Evolutionary conservation across 2,113 vertebrate genomes (phyloP).

Genomic region (Mesocricetus auratus): DNA sequence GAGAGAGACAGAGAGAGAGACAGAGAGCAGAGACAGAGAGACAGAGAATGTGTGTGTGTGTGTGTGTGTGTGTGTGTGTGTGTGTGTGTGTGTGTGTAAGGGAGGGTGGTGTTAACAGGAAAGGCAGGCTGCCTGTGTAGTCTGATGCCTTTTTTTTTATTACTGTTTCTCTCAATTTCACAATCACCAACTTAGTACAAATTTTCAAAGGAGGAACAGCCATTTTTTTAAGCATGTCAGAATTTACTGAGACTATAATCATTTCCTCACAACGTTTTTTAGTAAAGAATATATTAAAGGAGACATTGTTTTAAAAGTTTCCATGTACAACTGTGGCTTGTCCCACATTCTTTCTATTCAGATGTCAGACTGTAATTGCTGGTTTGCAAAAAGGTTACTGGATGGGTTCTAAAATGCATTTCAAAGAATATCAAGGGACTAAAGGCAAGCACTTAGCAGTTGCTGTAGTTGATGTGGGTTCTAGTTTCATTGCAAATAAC

Average conservation of each 20-base stretch:
- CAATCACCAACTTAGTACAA: constrained; percentile 65
- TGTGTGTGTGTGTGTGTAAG: neutral
- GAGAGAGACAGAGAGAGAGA: too few species aligned
- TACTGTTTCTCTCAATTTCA: constrained; percentile 56
- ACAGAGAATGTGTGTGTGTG: too few species aligned
- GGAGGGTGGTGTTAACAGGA: neutral
- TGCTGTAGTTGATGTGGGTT: constrained; percentile 57
- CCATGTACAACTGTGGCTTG: constrained; percentile 72
- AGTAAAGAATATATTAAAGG: constrained; percentile 77
- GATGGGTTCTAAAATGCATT: constrained; percentile 77
- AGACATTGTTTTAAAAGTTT: constrained; percentile 81
- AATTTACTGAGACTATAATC: constrained; percentile 77
- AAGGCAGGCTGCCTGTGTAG: neutral
- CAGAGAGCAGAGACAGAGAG: too few species aligned
- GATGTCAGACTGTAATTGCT: constrained; percentile 78
- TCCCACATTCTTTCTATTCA: constrained; percentile 81
- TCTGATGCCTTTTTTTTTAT: constrained; percentile 22
- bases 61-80: neutral
- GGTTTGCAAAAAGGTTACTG: constrained; percentile 78
- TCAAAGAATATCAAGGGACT: constrained; percentile 71
- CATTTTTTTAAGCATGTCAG: constrained; percentile 73
- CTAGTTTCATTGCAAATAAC: neutral
- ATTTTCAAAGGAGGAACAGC: constrained; percentile 68
- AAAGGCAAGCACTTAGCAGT: constrained; percentile 58
- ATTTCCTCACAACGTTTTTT: constrained; percentile 78